These are phyloP conservation scores for Trichosurus vulpecula DNA, from an alignment of 2,797 vertebrate genomes.

Conservation along the genomic window DNA sequence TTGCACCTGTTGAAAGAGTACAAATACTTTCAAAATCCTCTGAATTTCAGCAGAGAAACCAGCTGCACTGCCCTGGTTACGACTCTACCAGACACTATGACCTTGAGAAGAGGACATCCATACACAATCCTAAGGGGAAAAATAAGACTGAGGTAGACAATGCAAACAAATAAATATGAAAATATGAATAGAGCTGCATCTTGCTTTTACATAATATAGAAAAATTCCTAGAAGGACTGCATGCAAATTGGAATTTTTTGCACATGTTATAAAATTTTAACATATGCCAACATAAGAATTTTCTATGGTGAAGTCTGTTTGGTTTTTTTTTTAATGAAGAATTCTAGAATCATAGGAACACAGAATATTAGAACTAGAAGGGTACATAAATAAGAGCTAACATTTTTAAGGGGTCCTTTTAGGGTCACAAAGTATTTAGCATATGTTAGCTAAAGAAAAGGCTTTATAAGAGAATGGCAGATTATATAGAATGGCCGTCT, in stretches of 20 bases:
- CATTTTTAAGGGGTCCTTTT: not conserved
- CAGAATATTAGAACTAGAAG: not conserved
- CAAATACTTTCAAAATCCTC: not conserved
- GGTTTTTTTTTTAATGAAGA: not conserved
- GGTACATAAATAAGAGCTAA: not conserved
- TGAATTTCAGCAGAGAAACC: not conserved
- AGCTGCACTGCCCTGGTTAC: not conserved
- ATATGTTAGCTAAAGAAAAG: not conserved
- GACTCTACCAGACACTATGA: not conserved
- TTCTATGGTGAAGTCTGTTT: not conserved
- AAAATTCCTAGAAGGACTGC: not conserved
- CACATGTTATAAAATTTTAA: not conserved
- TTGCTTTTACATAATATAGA: not conserved
- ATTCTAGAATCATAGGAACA: not conserved
- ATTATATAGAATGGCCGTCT: too few relatives aligned
- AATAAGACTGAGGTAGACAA: not conserved
- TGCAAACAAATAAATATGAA: not conserved
- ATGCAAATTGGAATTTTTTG: not conserved
- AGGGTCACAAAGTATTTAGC: not conserved
- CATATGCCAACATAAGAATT: not conserved
- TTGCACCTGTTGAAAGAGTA: not conserved
- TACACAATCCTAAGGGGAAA: not conserved
- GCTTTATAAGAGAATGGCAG: not conserved
- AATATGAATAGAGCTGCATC: fast-evolving
- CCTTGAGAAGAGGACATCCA: not conserved